Evolutionary conservation across 2,113 vertebrate genomes (phyloP), one percentile per base, ranked within the genome.

Genomic region (Mirounga angustirostris): DNA sequence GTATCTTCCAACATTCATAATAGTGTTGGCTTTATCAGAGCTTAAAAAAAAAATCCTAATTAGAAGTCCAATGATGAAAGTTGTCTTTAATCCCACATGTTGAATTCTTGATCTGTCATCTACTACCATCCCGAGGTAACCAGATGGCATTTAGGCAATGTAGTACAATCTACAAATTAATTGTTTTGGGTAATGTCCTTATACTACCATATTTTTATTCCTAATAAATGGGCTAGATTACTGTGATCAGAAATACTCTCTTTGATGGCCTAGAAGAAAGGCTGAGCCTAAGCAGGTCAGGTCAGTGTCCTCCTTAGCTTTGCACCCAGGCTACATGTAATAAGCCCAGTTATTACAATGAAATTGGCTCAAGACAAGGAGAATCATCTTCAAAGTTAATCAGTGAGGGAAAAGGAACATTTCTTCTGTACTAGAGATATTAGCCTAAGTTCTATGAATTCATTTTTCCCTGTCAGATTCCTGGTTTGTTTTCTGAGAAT

Each of bases 321-420:
- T 93, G 36, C 3, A n/a, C 1, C 2, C 0, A 67, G 5, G 33
- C 8, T 28, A 24, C 0, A n/a, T 10, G 6, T 3, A 76, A 28
- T 33, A 56, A 36, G 2, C 16, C 12, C n/a, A 76, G 4, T 36
- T 63, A 67, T 12, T 59, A 28, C 4, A 22, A 7, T 24, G 15
- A 52, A 54, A 14, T n/a, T 80, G 7, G 2, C 56, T 93, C 4
- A 46, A 87, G 33, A 50, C 5, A 43, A 76, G 12, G 11, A 91
- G 28, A 73, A 0, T 52, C 22, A 78, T 50, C 5, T 18, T 26
- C 58, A 69, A 58, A 56, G 7, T 74, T 30, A 91, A 24, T 7
- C 11, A 30, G 6, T 24, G 26, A 85, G 10, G 21, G 3, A 61
- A 65, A 30, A 22, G 16, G 14, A 59, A 26, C 19, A 61, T 89